Conservation (phyloP, 2,797 vertebrate species). For the Sebastolobus alascanus region DNA sequence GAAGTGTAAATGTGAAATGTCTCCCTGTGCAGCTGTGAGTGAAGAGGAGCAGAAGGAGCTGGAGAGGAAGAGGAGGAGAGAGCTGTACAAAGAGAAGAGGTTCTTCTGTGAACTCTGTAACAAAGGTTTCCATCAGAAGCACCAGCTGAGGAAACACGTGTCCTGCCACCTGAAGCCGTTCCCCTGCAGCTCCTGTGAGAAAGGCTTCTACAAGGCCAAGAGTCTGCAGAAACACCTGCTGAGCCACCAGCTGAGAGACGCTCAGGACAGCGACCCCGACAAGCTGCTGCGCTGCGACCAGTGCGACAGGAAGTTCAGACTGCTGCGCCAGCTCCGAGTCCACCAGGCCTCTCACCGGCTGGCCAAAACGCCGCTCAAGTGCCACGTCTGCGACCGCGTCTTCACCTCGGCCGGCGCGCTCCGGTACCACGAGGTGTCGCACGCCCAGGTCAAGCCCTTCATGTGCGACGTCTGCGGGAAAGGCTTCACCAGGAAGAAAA, state of each 20-base stretch:
- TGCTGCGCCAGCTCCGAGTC: constrained; percentile 59
- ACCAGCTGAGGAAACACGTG: constrained; percentile 75
- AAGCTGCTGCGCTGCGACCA: constrained; percentile 67
- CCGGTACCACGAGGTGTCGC: constrained; percentile 67
- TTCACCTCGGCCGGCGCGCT: constrained; percentile 63
- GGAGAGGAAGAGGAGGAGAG: constrained; percentile 63
- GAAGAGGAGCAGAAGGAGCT: constrained; percentile 65
- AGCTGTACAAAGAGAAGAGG: constrained; percentile 75
- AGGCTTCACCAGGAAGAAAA: constrained; percentile 72
- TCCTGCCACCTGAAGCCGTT: constrained; percentile 69
- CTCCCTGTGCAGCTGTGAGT: constrained; percentile 18
- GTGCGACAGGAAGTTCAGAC: constrained; percentile 65
- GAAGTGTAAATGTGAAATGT: not conserved
- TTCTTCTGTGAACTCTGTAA: constrained; percentile 77
- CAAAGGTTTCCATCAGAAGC: constrained; percentile 75
- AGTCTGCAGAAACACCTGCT: constrained; percentile 65
- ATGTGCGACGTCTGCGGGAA: constrained; percentile 73
- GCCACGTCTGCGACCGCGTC: constrained; percentile 61
- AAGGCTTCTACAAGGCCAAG: constrained; percentile 72
- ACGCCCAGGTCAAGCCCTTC: constrained; percentile 68
- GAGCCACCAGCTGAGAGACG: constrained; percentile 63
- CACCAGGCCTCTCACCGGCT: constrained; percentile 66
- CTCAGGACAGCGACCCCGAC: constrained; percentile 66
- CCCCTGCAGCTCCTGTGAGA: constrained; percentile 74
- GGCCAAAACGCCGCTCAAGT: constrained; percentile 52